A percentile compares a stretch with the other conserved stretches of the same genome.
Evolutionary conservation across 2,113 vertebrate genomes (phyloP).

Genomic region (Syrmaticus mikado): DNA sequence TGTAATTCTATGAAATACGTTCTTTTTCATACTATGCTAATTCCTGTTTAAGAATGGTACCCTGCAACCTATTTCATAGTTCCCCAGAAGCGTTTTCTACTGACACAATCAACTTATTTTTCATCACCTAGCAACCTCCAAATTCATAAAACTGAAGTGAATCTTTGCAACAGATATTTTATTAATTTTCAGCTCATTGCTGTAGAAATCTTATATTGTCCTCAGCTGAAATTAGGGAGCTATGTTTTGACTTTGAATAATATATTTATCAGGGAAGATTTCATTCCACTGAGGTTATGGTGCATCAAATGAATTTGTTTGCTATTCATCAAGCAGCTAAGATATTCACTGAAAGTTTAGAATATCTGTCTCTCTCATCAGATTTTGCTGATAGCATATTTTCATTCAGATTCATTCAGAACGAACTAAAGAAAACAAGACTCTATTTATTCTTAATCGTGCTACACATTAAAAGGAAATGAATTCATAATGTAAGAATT

Average conservation of each 20-base stretch:
- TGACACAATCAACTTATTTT: constrained; percentile 53
- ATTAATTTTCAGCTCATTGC: constrained; percentile 47
- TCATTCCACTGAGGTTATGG: constrained; percentile 23
- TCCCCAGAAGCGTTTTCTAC: constrained; percentile 31
- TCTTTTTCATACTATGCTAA: constrained; percentile 36
- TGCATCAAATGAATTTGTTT: constrained; percentile 33
- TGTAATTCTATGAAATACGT: constrained; percentile 16
- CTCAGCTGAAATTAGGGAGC: constrained; percentile 28
- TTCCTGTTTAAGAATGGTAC: constrained; percentile 23
- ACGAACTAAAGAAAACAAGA: not conserved
- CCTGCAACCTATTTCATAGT: constrained; percentile 5
- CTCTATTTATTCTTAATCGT: not conserved
- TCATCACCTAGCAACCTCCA: constrained; percentile 52
- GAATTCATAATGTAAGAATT: not conserved
- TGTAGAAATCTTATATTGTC: constrained; percentile 5
- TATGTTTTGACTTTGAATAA: constrained; percentile 52
- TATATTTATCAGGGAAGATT: constrained; percentile 8
- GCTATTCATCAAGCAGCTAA: constrained; percentile 6
- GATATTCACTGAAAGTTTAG: constrained; percentile 11
- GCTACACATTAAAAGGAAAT: not conserved
- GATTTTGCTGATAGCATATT: constrained; percentile 9
- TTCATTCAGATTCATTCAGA: not conserved
- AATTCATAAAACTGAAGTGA: constrained; percentile 24
- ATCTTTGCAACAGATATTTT: constrained; percentile 34
- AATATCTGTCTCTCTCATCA: constrained; percentile 26